Conservation (phyloP, 2,888 invertebrate species). For the Mantis religiosa region DNA sequence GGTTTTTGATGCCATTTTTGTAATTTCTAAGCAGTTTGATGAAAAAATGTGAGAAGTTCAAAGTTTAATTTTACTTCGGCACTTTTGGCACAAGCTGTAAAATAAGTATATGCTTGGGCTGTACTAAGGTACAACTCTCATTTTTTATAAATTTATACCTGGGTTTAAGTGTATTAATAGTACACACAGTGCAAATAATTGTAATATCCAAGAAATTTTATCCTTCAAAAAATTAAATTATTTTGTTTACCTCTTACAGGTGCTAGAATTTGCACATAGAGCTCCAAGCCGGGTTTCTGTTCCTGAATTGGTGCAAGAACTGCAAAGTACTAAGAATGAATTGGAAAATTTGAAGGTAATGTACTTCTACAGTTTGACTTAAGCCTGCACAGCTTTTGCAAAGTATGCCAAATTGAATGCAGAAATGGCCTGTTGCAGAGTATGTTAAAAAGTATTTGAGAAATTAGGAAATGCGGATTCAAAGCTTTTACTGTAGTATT, state of each 20-base stretch:
- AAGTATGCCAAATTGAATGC: neutral
- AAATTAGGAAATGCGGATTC: too few relatives aligned
- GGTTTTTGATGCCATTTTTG: too few relatives aligned
- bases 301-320: constrained; percentile 74
- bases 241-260: constrained; percentile 36
- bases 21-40: too few relatives aligned
- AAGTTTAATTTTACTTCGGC: too few relatives aligned
- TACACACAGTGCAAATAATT: neutral
- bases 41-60: too few relatives aligned
- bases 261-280: constrained; percentile 52
- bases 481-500: too few relatives aligned
- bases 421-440: neutral
- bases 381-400: neutral
- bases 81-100: too few relatives aligned
- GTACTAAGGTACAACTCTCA: too few relatives aligned
- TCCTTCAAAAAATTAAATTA: constrained; percentile 3
- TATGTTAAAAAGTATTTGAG: neutral
- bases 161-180: too few relatives aligned
- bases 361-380: neutral
- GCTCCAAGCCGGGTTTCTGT: constrained; percentile 69
- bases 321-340: constrained; percentile 80
- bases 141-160: too few relatives aligned
- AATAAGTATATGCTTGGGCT: too few relatives aligned
- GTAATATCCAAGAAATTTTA: constrained; percentile 27
- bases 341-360: constrained; percentile 82